These are phyloP conservation scores for Neoaliturus tenellus DNA, from an alignment of 2,888 invertebrate genomes.

Conservation along the genomic window DNA sequence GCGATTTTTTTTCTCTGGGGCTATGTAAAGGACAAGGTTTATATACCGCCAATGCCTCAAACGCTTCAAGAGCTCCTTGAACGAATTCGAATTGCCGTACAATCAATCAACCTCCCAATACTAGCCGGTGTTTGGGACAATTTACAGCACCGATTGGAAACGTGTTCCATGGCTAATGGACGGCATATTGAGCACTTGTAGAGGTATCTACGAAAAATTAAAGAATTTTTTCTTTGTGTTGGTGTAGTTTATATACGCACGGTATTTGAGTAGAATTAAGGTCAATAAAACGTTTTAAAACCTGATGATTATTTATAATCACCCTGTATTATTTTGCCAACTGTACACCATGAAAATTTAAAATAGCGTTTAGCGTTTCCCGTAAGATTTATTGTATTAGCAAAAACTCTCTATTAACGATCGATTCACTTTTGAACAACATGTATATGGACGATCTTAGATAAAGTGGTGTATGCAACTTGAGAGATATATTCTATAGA, in stretches of 20 bases:
- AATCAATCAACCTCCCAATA: neutral
- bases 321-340: no score
- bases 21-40: constrained; percentile 10
- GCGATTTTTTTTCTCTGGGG: neutral
- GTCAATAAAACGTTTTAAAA: constrained; percentile 5
- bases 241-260: neutral
- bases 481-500: no score
- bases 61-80: constrained; percentile 1
- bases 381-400: no score
- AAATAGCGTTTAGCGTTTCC: no score
- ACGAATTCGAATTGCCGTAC: neutral
- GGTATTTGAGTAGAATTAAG: neutral
- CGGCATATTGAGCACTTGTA: constrained; percentile 7
- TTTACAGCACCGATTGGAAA: neutral
- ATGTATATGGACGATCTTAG: no score
- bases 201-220: constrained; percentile 1
- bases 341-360: no score
- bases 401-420: no score
- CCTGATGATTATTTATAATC: constrained; percentile 7
- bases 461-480: no score
- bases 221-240: neutral
- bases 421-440: no score
- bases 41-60: constrained; percentile 23
- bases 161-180: neutral
- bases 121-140: neutral